Percentiles rank a stretch among this genome's conserved stretches.
Evolutionary conservation across 2,797 vertebrate genomes (phyloP).

Genomic region (Rhinoraja longicauda): DNA sequence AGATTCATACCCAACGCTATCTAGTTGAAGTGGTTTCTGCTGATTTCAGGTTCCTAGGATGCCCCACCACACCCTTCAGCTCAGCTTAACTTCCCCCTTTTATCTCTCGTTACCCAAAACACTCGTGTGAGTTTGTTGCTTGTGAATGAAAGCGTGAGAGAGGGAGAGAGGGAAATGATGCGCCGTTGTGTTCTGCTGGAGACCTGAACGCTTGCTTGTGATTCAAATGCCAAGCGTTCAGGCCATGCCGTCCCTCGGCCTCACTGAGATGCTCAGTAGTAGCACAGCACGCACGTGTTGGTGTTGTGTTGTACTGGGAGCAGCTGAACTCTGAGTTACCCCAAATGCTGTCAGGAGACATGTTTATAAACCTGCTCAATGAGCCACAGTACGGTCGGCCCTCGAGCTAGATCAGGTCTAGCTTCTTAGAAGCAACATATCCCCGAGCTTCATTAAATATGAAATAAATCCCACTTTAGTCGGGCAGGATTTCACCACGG

Average conservation of each 20-base stretch:
- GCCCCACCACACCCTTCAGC: background rate
- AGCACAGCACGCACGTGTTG: slow-evolving; percentile 9
- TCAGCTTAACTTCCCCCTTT: background rate
- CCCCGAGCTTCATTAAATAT: slow-evolving; percentile 24
- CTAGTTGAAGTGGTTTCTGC: background rate
- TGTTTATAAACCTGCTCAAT: slow-evolving; percentile 34
- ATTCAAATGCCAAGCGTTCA: background rate
- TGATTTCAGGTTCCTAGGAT: slow-evolving; percentile 1
- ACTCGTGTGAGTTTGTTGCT: background rate
- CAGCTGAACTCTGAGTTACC: slow-evolving; percentile 28
- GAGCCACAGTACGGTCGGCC: slow-evolving; percentile 6
- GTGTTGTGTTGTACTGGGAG: slow-evolving; percentile 35
- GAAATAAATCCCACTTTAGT: slow-evolving; percentile 25
- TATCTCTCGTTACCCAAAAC: background rate
- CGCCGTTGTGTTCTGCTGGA: background rate
- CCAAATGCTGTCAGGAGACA: slow-evolving; percentile 3
- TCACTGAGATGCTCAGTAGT: background rate
- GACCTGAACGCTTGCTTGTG: background rate
- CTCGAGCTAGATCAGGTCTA: background rate
- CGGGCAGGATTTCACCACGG: slow-evolving; percentile 3
- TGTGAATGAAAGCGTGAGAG: background rate
- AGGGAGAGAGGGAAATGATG: background rate
- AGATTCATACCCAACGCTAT: background rate
- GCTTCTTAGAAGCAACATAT: slow-evolving; percentile 31
- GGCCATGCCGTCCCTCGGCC: background rate